Conservation (phyloP, 2,888 invertebrate species). For the Andrena haemorrhoa region DNA sequence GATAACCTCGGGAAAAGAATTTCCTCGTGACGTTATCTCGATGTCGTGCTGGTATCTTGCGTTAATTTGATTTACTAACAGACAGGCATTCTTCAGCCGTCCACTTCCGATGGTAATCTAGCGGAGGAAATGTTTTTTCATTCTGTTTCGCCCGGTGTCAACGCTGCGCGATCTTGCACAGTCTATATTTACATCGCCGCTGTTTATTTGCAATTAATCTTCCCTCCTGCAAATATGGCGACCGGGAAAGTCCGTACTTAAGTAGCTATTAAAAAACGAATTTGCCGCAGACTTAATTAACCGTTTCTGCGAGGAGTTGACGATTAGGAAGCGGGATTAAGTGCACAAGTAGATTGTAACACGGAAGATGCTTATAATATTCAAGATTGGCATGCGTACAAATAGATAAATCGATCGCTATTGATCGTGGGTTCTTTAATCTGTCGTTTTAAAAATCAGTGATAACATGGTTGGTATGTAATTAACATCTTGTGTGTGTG, state of each 20-base stretch:
- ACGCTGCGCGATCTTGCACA: not conserved
- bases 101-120: not conserved
- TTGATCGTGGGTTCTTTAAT: not conserved
- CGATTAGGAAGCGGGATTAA: not conserved
- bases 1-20: constrained; percentile 8
- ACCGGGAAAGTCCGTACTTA: not conserved
- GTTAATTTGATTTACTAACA: constrained; percentile 14
- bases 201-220: not conserved
- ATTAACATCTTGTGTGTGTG: not conserved
- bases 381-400: not conserved
- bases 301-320: not conserved
- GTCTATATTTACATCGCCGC: too few relatives aligned
- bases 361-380: not conserved
- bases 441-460: too few relatives aligned
- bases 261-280: not conserved
- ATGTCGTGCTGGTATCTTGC: not conserved
- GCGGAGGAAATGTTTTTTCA: not conserved
- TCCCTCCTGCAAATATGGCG: not conserved
- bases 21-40: constrained; percentile 7
- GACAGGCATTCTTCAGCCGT: not conserved
- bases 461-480: not conserved
- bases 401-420: not conserved
- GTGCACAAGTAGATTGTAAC: not conserved
- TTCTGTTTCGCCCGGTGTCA: not conserved
- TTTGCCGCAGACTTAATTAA: not conserved